Evolutionary conservation across 2,113 vertebrate species (phyloP), one percentile per base, ranked within the genome.

Genomic region (Motacilla alba): DNA sequence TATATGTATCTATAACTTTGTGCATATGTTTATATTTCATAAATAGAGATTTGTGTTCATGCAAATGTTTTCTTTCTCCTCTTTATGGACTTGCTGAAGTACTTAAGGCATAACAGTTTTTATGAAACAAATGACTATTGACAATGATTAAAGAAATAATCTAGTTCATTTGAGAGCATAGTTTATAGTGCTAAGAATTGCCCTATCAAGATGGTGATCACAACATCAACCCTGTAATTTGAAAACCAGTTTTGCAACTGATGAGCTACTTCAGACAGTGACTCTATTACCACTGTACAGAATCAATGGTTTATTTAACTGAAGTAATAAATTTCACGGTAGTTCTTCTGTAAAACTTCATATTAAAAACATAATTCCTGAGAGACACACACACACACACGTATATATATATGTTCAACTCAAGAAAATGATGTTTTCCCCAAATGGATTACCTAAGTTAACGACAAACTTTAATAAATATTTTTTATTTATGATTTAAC

Each of bases 1-100:
- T 56, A 67, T 6, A 33, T 9, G 2, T 11, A 66, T 33, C 27
- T 9, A n/a, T n/a, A 26, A 1, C 6, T 26, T 3, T n/a, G 8
- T 77, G 5, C 22, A 16, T 49, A n/a, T 53, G 2, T 7, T 22
- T 62, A 31, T 43, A 24, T 75, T 63, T 50, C 13, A 31, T 33
- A 35, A 14, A 26, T 8, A 10, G 27, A 19, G 26, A 67, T 67
- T 67, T 58, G 4, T 46, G 26, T 44, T 69, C 18, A 44, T 41
- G 10, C 0, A 90, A 86, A 69, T 35, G 0, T 18, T 0, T 44
- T 50, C 0, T 27, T 80, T 35, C 93, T 68, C 21, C 7, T 67
- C 47, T 88, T 63, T 24, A 41, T n/a, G 14, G 26, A 53, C 6
- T 73, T 77, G 22, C 1, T 56, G 7, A 60, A 62, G 23, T 53